These are phyloP conservation scores for Xanthostigma xanthostigma DNA, from an alignment of 2,888 invertebrate genomes.

Conservation along the genomic window DNA sequence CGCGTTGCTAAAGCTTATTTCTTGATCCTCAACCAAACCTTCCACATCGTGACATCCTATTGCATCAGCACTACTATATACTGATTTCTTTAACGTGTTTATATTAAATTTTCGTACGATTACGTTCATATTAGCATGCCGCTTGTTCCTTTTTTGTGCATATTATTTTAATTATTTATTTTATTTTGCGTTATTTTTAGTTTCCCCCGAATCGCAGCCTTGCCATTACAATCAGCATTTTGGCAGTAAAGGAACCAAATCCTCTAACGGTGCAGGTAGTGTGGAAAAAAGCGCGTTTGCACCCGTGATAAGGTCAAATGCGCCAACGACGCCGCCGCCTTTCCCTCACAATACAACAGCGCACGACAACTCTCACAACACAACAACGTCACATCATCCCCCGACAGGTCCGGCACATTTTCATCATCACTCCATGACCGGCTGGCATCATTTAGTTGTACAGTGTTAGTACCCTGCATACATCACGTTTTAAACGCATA, in stretches of 20 bases:
- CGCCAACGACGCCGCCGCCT: slow-evolving; percentile 28
- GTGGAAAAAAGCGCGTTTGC: slow-evolving; percentile 38
- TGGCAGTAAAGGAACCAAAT: slow-evolving; percentile 11
- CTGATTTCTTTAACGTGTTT: slow-evolving; percentile 4
- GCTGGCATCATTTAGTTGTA: slow-evolving; percentile 48
- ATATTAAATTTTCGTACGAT: slow-evolving; percentile 9
- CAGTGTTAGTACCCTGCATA: slow-evolving; percentile 42
- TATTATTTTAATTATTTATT: slow-evolving; percentile 1
- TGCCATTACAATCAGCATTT: slow-evolving; percentile 20
- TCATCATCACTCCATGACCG: slow-evolving; percentile 31
- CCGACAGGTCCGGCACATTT: slow-evolving; percentile 35
- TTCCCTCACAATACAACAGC: slow-evolving; percentile 30
- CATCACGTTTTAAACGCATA: background rate
- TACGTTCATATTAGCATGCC: slow-evolving; percentile 8
- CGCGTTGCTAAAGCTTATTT: no score
- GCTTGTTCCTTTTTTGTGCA: background rate
- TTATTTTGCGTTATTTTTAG: slow-evolving; percentile 21
- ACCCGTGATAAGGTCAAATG: slow-evolving; percentile 36
- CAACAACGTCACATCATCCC: slow-evolving; percentile 37
- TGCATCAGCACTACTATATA: no score
- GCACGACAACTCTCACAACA: slow-evolving; percentile 36
- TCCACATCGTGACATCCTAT: no score
- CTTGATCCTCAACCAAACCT: no score
- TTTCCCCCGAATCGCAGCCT: slow-evolving; percentile 24
- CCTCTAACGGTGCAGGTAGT: no score